Conservation (phyloP, 2,113 vertebrate species). For the Phylloscopus trochiloides region DNA sequence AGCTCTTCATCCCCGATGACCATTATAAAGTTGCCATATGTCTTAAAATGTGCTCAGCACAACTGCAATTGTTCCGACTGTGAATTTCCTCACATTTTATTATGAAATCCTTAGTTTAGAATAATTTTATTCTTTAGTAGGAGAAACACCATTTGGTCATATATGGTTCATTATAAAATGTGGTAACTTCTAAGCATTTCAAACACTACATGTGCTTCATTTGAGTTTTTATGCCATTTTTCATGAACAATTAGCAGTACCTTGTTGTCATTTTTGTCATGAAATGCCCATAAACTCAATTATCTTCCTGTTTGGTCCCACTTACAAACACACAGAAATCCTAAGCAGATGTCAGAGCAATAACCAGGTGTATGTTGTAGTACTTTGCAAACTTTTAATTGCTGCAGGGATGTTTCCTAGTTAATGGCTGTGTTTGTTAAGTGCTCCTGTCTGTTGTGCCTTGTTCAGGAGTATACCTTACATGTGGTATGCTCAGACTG, state of each 20-base stretch:
- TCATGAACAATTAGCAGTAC: not conserved
- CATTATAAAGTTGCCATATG: constrained; percentile 67
- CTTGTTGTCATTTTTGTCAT: constrained; percentile 46
- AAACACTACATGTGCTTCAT: not conserved
- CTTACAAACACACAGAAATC: not conserved
- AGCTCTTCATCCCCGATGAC: constrained; percentile 45
- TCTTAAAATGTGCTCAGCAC: constrained; percentile 46
- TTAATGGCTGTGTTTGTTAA: constrained; percentile 29
- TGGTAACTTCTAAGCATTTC: not conserved
- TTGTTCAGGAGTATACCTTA: not conserved
- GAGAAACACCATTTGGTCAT: constrained; percentile 32
- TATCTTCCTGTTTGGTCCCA: constrained; percentile 42
- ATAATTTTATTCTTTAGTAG: constrained; percentile 18
- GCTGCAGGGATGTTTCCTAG: not conserved
- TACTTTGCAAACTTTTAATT: constrained; percentile 34
- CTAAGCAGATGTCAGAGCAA: constrained; percentile 56
- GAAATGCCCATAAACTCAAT: constrained; percentile 18
- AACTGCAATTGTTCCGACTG: constrained; percentile 6
- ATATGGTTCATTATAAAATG: constrained; percentile 37
- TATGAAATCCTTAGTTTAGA: constrained; percentile 14
- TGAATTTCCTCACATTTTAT: constrained; percentile 41
- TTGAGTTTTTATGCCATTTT: constrained; percentile 19
- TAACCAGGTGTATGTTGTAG: constrained; percentile 14
- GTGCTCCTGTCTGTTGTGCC: not conserved
- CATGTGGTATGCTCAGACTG: not conserved